Percentiles rank a stretch among this genome's conserved stretches.
Conservation (phyloP, 37 sponge, comb jelly and placozoan species). For the Bolinopsis microptera region DNA sequence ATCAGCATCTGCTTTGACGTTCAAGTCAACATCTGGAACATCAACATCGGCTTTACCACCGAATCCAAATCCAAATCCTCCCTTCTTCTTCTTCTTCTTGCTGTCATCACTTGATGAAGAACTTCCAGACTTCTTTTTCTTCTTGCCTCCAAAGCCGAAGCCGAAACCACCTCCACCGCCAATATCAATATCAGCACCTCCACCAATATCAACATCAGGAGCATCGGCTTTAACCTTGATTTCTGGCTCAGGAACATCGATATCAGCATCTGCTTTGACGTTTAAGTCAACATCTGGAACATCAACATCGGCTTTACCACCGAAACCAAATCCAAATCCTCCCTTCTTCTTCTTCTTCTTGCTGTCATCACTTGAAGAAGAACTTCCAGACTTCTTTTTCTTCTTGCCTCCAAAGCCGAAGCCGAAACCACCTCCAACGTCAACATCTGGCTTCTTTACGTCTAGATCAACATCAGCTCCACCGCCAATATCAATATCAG, state of each 20-base stretch:
- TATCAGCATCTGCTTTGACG: not conserved
- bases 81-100: not conserved
- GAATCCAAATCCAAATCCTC: not conserved
- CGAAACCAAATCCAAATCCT: slow-evolving; percentile 26
- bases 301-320: not conserved
- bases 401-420: slow-evolving; percentile 33
- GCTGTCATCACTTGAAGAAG: not conserved
- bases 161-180: too few species aligned
- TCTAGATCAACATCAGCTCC: not conserved
- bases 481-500: not conserved
- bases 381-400: too few species aligned
- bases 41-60: not conserved
- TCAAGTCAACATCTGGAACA: not conserved
- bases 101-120: not conserved
- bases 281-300: not conserved
- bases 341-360: slow-evolving; percentile 52
- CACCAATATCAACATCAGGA: slow-evolving; percentile 49
- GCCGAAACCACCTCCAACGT: not conserved
- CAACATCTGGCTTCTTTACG: not conserved
- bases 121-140: not conserved
- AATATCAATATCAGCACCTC: slow-evolving; percentile 5
- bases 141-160: not conserved
- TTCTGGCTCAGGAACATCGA: slow-evolving; percentile 15
- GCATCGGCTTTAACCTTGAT: not conserved
- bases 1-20: slow-evolving; percentile 15